Evolutionary conservation across 1,140 invertebrate genomes (phyloP), one percentile per base, ranked within the genome.

Genomic region (Drosophila hydei): DNA sequence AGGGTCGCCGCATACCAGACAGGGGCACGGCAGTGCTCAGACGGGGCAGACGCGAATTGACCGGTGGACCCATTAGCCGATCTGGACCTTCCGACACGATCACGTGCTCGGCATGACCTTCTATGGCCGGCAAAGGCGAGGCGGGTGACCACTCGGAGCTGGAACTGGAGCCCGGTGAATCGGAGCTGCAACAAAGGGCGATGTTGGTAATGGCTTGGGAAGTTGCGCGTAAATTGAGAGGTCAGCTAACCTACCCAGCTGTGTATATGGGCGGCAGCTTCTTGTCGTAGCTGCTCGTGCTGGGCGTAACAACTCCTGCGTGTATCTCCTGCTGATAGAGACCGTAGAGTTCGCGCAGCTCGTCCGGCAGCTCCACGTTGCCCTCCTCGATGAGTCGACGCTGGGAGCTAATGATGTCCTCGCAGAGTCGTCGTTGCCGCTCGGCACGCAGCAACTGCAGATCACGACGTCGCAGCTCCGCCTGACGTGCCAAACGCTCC

Each of bases 401-500:
- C 90, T 98, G 97, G 40, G 96, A 93, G 0, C 96, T 96, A 56
- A 99, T 98, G 62, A 98, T 98, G 85, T 98, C 96, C 84, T 99
- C 97, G 64, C 96, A 97, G 4, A 99, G 94, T 48, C 95, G 94
- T 9, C 97, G 92, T 90, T 98, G 97, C 19, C 97, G 92, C 79
- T 97, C 95, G 47, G 96, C 96, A n/a, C 96, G 93, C 48, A 97
- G 93, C 56, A 98, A 93, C 72, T 97, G 94, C 23, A 97, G 93
- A 81, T 98, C 97, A 58, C 97, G 93, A 56, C 97, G 93, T 42
- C 96, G 93, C 12, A 98, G 93, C 91, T 98, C 97, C 72, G 97
- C 96, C 76, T 97, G 96, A 27, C 96, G 94, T 4, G 97, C 94
- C 27, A 98, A 92, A 56, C 96, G 93, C 80, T 97, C 96, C 7